Percentiles rank a stretch among this genome's conserved stretches.
phyloP scores from a whole-genome alignment of 30 jellyfish, hydroid and myxozoan species.

The Turritopsis rubra region DNA sequence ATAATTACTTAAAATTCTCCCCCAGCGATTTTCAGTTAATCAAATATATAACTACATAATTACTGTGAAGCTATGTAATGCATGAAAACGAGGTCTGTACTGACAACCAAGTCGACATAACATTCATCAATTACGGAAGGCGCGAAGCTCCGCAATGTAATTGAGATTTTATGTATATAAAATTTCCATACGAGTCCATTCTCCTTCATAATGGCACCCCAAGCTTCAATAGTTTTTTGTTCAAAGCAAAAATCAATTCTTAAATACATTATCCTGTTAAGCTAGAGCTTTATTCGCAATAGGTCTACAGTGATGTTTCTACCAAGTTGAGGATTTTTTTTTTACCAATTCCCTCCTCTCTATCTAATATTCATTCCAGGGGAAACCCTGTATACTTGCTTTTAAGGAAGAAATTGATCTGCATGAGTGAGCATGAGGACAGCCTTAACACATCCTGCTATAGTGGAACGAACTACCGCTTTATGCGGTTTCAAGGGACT shows the following conservation, averaged over 20 bases:
- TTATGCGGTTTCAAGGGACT: conserved; percentile 19
- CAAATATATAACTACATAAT: too few relatives aligned
- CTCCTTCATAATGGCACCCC: background rate
- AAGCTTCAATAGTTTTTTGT: background rate
- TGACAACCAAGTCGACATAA: too few relatives aligned
- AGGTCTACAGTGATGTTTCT: background rate
- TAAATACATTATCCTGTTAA: background rate
- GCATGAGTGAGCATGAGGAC: conserved; percentile 25
- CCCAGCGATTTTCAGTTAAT: too few relatives aligned
- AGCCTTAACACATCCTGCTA: conserved; percentile 24
- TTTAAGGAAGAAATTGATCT: conserved; percentile 21
- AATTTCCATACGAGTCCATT: background rate
- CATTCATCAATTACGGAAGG: too few relatives aligned
- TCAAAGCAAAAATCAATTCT: background rate
- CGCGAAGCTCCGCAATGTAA: too few relatives aligned
- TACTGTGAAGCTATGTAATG: too few relatives aligned
- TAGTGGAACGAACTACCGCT: conserved; percentile 18
- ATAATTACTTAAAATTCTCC: too few relatives aligned
- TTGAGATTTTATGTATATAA: background rate
- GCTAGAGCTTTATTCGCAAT: background rate
- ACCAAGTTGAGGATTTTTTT: background rate
- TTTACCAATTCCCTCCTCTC: background rate
- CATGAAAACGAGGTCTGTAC: too few relatives aligned
- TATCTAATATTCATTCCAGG: background rate
- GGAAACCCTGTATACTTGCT: conserved; percentile 25